Evolutionary conservation across 1,140 invertebrate species (phyloP), one percentile per base, ranked within the genome.

Genomic region (Drosophila chauvacae): DNA sequence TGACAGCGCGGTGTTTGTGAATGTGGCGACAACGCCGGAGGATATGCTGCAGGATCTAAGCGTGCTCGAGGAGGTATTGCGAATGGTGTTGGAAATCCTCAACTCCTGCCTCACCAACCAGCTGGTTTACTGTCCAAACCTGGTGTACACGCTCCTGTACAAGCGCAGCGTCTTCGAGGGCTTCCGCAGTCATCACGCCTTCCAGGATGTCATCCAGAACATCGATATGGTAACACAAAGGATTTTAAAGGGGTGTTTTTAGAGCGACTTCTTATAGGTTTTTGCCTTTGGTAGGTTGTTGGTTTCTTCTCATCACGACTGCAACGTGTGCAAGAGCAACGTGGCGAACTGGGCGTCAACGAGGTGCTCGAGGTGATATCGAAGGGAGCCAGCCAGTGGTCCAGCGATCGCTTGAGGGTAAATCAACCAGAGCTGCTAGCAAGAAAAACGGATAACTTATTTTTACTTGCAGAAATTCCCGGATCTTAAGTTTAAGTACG

Each of bases 401-500:
- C 97, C 35, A 96, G 95, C 77, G 98, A 99, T 93, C 95, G 97
- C 83, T 93, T 99, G 60, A 96, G 97, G 93, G 98, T 98, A 94
- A 92, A 79, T 79, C 1, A 39, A 1, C 56, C 10, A 7, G 1
- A 4, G 1, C 20, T 3, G 3, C 2, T 16, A 23, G 11, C 7
- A 48, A 28, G 9, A 4, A 14, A 30, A 7, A 2, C 0, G 2
- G 14, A n/a, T 56, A 11, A 26, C 11, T 16, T 48, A 2, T 0
- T 20, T 26, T 28, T 18, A 14, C 16, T 94, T 95, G 14, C 93
- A 98, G 97, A 99, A 98, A 96, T 99, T 99, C 93, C 98, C 99
- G 2, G 98, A 99, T 84, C 93, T 99, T 47, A 99, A 99, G 93
- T 99, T 99, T 93, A 97, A 98, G 80, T 99, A 99, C 92, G 98